Base-by-base conservation (phyloP, 2,113 vertebrate genomes). In the Myrmecophaga tridactyla region DNA sequence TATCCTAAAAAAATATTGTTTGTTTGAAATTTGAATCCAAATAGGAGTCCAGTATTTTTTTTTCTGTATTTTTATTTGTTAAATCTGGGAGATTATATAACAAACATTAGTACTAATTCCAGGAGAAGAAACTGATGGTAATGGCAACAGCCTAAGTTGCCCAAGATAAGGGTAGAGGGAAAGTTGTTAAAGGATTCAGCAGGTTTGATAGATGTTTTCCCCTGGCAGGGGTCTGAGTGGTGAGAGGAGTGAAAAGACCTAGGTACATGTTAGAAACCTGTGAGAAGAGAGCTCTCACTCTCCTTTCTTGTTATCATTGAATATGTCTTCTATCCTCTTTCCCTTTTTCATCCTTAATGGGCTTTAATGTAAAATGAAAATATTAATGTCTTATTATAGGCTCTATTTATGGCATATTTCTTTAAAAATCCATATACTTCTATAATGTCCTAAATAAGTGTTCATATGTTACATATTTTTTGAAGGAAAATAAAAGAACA, bases 11-110 rank as follows among this genome's bases (percentile, higher is more conserved):
- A 89, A 48, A 36, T 82, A 56, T 65, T 67, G 31, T 13, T 15
- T 95, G 34, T 60, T 80, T 94, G 46, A 86, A 78, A 77, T 86
- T 78, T 46, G 67, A 20, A 43, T 91, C 72, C 81, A 92, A 21
- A 13, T 60, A n/a, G 70, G 29, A 9, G 11, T 31, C 29, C 73
- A 34, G 46, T 75, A 7, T 41, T 20, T 36, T 36, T 76, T 20
- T 29, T 34, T 51, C 31, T 25, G 1, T 62, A 10, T 86, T 85
- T 77, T 43, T 4, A 12, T 88, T 72, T 92, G 53, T 31, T 62
- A 67, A 90, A 58, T 67, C 90, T 63, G 34, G 72, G 43, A 34
- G n/a, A n/a, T n/a, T n/a, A n/a, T n/a, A n/a, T n/a, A n/a, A n/a
- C n/a, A n/a, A n/a, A n/a, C n/a, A n/a, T n/a, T n/a, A n/a, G 43